These are phyloP conservation scores for Gadopsis bispinosus DNA, from an alignment of 2,797 vertebrate species.

Conservation along the genomic window DNA sequence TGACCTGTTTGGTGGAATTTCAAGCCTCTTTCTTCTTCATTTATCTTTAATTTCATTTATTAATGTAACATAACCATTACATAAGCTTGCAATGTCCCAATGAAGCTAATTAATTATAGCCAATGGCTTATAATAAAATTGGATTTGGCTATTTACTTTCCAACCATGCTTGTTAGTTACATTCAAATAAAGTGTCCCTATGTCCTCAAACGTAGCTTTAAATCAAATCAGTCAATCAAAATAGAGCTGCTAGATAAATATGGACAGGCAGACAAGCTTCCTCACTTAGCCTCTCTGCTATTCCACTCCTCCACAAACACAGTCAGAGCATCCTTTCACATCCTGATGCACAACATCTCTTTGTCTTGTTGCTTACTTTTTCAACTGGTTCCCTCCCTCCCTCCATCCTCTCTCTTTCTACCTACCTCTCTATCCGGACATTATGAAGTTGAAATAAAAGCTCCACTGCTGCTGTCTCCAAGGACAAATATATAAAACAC, in stretches of 20 bases:
- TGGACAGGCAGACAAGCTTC: constrained; percentile 20
- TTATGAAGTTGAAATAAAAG: constrained; percentile 63
- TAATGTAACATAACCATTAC: constrained; percentile 17
- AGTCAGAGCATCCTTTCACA: constrained; percentile 48
- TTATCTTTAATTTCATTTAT: background rate
- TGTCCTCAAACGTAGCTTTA: constrained; percentile 10
- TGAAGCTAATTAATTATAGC: constrained; percentile 28
- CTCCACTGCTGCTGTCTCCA: constrained; percentile 33
- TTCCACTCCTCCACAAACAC: constrained; percentile 41
- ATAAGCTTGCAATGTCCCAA: background rate
- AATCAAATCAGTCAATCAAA: constrained; percentile 36
- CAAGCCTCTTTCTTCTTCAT: constrained; percentile 10
- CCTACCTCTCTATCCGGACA: constrained; percentile 35
- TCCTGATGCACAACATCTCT: constrained; percentile 42
- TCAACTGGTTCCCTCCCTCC: constrained; percentile 38
- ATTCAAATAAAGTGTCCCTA: background rate
- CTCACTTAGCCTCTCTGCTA: constrained; percentile 13
- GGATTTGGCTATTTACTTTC: constrained; percentile 13
- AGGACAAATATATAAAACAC: constrained; percentile 62
- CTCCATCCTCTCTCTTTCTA: background rate
- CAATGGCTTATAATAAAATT: background rate
- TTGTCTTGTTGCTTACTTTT: constrained; percentile 56
- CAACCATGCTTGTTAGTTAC: background rate
- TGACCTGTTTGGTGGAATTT: constrained; percentile 5
- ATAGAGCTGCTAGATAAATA: constrained; percentile 3